Base-by-base conservation (phyloP, 2,888 invertebrate genomes). In the Apodemia zela region DNA sequence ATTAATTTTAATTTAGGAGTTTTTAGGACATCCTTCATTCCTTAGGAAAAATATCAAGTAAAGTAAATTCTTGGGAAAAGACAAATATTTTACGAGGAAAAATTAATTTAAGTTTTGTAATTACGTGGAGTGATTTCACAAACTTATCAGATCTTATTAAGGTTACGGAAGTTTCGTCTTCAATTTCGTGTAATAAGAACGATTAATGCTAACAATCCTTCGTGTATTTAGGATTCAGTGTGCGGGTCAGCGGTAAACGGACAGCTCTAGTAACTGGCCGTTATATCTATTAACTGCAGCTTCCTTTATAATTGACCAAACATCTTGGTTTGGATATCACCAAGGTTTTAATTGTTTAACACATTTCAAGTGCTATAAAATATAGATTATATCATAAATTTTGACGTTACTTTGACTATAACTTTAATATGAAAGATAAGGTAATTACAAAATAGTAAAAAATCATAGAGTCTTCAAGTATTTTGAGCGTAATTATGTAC, bases 201-300 rank as follows among this genome's bases (percentile, higher is more conserved):
- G 57, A 25, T 57, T 54, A n/a, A 57, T 57, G 29, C 57, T 29
- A 25, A 57, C 57, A 15, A 57, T 57, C 57, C 25, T 45, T 47
- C 47, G 47, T 8, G 47, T 65, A 70, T 78, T 83, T 76, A 75
- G 77, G 73, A 82, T 84, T 79, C 80, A 75, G 77, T 70, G 72
- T 78, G 76, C 67, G 17, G 47, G 47, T 47, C 17, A 47, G 17
- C 17, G 8, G 0, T 17, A 17, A 17, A 17, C 17, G 47, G 45
- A 8, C 45, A 17, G 17, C 47, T 47, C 47, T 47, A 47, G 17
- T 47, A 47, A 47, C 17, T 47, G 1, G 17, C 17, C 47, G 45
- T 45, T n/a, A 45, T 45, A n/a, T 60, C 60, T 60, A 60, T 47
- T 60, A 29, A 17, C 29, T 42, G 45, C 29, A 21, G 47, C 1